These are phyloP conservation scores for Diplodus puntazzo DNA, from an alignment of 2,797 vertebrate genomes.

Conservation along the genomic window DNA sequence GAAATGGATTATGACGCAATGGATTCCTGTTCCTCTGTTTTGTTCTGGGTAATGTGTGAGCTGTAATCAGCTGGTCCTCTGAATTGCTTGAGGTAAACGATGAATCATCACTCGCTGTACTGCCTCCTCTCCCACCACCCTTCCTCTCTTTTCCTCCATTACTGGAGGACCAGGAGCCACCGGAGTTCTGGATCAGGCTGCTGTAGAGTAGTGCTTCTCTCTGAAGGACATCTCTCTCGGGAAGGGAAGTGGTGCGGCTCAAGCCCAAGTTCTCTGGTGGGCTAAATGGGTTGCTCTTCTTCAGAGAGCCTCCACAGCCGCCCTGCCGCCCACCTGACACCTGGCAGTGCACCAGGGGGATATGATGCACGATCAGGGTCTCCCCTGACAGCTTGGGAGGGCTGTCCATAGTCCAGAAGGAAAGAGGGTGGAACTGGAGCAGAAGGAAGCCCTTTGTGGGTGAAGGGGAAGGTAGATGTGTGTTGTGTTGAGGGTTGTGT, in stretches of 20 bases:
- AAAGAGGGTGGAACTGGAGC: constrained; percentile 12
- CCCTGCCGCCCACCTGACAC: constrained; percentile 88
- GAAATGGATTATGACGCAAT: constrained; percentile 92
- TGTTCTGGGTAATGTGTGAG: constrained; percentile 73
- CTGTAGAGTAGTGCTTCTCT: constrained; percentile 92
- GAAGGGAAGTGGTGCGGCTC: constrained; percentile 88
- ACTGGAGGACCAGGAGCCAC: constrained; percentile 67
- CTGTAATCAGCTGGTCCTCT: constrained; percentile 76
- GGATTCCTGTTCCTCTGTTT: constrained; percentile 74
- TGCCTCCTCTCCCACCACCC: constrained; percentile 71
- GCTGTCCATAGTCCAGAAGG: constrained; percentile 90
- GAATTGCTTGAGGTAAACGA: constrained; percentile 85
- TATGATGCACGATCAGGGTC: constrained; percentile 97
- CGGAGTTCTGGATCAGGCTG: constrained; percentile 88
- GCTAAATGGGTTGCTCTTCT: constrained; percentile 90
- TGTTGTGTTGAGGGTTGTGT: constrained; percentile 11
- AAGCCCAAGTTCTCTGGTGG: constrained; percentile 89
- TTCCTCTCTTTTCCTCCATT: constrained; percentile 57
- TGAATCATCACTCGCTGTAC: constrained; percentile 82
- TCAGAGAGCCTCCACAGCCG: constrained; percentile 80
- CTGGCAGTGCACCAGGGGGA: constrained; percentile 98
- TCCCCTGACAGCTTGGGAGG: constrained; percentile 94
- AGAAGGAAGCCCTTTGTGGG: constrained; percentile 2
- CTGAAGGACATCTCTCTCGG: constrained; percentile 91
- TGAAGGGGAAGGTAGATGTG: background rate